These are phyloP conservation scores for Timandra comae DNA, from an alignment of 2,888 invertebrate genomes.

Conservation along the genomic window DNA sequence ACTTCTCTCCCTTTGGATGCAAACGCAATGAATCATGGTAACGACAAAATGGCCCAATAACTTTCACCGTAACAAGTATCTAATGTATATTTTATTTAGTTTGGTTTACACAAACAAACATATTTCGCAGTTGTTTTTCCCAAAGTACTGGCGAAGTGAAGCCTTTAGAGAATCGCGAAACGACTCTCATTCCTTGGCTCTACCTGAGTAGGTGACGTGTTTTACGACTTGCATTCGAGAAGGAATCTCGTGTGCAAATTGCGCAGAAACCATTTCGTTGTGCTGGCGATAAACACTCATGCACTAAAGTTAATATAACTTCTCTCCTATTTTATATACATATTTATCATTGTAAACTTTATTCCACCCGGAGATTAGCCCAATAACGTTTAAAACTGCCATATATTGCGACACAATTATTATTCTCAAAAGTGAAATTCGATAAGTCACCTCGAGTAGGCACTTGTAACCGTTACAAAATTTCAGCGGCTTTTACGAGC, in stretches of 20 bases:
- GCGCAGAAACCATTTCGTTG: slow-evolving; percentile 39
- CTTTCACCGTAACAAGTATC: slow-evolving; percentile 17
- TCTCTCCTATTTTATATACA: slow-evolving; percentile 10
- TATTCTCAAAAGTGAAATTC: slow-evolving; percentile 10
- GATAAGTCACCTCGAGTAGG: slow-evolving; percentile 14
- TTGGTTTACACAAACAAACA: slow-evolving; percentile 22
- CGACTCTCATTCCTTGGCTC: slow-evolving; percentile 24
- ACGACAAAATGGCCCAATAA: slow-evolving; percentile 22
- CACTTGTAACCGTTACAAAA: slow-evolving; percentile 19
- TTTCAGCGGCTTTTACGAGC: slow-evolving; percentile 19
- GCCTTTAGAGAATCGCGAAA: slow-evolving; percentile 25
- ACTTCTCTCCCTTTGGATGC: neutral
- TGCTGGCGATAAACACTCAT: slow-evolving; percentile 38
- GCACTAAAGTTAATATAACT: neutral
- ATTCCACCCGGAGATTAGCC: slow-evolving; percentile 2
- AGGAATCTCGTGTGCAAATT: slow-evolving; percentile 47
- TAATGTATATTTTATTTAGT: slow-evolving; percentile 19
- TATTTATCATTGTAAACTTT: slow-evolving; percentile 14
- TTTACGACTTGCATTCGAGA: slow-evolving; percentile 45
- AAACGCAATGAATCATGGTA: slow-evolving; percentile 23
- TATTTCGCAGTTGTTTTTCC: slow-evolving; percentile 22
- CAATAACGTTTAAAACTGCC: too few relatives aligned
- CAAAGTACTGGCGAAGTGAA: slow-evolving; percentile 15
- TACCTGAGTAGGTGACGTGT: slow-evolving; percentile 30
- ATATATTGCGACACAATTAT: slow-evolving; percentile 2